Evolutionary conservation across 2,888 invertebrate genomes (phyloP), one percentile per base, ranked within the genome.

Genomic region (Malthinus flaveolus): DNA sequence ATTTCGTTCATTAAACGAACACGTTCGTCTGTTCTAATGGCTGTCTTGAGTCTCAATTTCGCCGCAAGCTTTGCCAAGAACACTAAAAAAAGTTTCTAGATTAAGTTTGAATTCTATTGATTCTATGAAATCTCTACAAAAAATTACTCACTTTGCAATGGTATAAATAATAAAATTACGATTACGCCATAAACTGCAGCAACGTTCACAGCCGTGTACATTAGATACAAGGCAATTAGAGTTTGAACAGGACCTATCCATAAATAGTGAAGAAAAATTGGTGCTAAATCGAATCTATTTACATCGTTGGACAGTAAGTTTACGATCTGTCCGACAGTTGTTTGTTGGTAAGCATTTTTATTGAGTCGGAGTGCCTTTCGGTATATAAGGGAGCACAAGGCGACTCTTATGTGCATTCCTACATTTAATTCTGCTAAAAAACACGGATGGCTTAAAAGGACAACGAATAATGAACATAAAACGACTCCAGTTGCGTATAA

Each of bases 241-340:
- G 91, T 88, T 77, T 94, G 90, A 1, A 94, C 73, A 0, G 95
- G 95, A 0, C 91, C 91, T 13, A 93, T 81, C 84, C 93, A 89
- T 4, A 95, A 78, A 71, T 91, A 93, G 75, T 93, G 90, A 12
- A 92, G 78, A 74, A 93, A 93, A 49, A 92, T 80, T 12, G 89
- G 83, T 7, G 89, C 88, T 78, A 91, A 84, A 76, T 95, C 95
- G 77, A 95, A 93, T 58, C 94, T 85, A 71, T 91, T 92, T 63
- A 97, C 93, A 78, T 98, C 97, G 74, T 97, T 98, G 1, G 97
- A 95, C 56, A 98, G 81, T n/a, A 97, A 84, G 76, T 97, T 97
- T 32, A 97, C 94, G 60, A 87, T 83, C 75, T 88, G 87, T 3
- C 88, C 88, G 32, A 83, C 81, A 1, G 93, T 91, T 7, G 92